Evolutionary conservation across 2,113 vertebrate species (phyloP), one percentile per base, ranked within the genome.

Genomic region (Siniperca chuatsi): DNA sequence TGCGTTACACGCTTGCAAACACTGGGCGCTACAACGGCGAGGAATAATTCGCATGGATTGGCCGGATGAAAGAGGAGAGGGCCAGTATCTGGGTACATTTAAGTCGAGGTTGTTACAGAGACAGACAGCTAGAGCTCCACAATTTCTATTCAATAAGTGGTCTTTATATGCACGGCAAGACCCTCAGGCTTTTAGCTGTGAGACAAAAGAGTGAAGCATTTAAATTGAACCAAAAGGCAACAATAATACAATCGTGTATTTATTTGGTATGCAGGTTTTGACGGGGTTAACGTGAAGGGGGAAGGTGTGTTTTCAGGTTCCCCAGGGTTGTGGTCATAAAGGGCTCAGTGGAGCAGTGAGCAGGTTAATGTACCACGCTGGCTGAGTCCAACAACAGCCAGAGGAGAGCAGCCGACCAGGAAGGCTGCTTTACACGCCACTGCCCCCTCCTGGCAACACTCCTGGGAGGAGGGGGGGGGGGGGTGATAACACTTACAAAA

Each of bases 391-490:
- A 75, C 73, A 48, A 67, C 72, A 73, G 66, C 76, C 50, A 55
- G 79, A 68, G 69, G 68, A 81, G 42, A 42, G 74, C 66, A 61
- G 66, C 46, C 15, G 48, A 81, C 42, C 89, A 75, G 64, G 29
- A 9, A 40, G 81, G 29, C 78, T 16, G 78, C 74, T 71, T 85
- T 76, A 87, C 87, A 83, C 83, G 7, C 75, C 87, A 72, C 78
- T 52, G 88, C 90, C 90, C 92, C 81, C 87, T 90, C 81, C 88
- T 89, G 89, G 90, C 62, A 78, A 78, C 37, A 7, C 75, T 46
- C 40, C 73, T 29, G 29, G 29, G 25, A 25, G 25, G 25, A 25
- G 25, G 25, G 25, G 25, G 25, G 25, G 29, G 29, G 29, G 29
- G 29, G 29, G 29, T 29, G 29, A 29, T 29, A 29, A 29, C 29